Percentiles rank a stretch among this genome's conserved stretches.
phyloP scores from a whole-genome alignment of 2,797 vertebrate species.

The Pseudopleuronectes americanus region DNA sequence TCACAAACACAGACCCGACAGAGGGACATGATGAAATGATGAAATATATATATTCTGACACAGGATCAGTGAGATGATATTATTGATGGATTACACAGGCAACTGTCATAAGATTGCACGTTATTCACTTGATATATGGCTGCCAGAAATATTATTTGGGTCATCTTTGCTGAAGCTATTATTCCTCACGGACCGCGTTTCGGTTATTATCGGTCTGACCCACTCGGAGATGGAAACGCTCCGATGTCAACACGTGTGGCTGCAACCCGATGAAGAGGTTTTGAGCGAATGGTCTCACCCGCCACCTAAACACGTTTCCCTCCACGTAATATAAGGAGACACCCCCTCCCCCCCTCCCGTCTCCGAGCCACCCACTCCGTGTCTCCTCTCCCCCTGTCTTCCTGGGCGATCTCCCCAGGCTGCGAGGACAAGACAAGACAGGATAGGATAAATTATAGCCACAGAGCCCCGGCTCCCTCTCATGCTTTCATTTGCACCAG shows the following conservation, averaged over 20 bases:
- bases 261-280: too few species aligned
- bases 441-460: constrained; percentile 83
- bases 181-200: constrained; percentile 64
- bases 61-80: constrained; percentile 65
- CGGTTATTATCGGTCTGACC: constrained; percentile 75
- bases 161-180: constrained; percentile 63
- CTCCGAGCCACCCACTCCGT: constrained; percentile 51
- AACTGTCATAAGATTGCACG: constrained; percentile 63
- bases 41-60: constrained; percentile 71
- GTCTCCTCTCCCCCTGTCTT: constrained; percentile 56
- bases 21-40: constrained; percentile 63
- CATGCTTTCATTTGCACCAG: constrained; percentile 84
- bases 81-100: constrained; percentile 75
- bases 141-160: constrained; percentile 76
- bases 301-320: constrained; percentile 69
- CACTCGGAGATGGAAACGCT: constrained; percentile 46
- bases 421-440: constrained; percentile 79
- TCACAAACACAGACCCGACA: constrained; percentile 75
- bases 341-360: not conserved
- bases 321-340: constrained; percentile 54
- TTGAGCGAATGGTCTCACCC: constrained; percentile 60
- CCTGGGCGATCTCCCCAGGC: constrained; percentile 75
- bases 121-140: constrained; percentile 71
- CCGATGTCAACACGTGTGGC: constrained; percentile 67
- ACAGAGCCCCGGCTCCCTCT: constrained; percentile 68